Evolutionary conservation across 2,113 vertebrate genomes (phyloP).

Genomic region (Pachypanchax playfairii): DNA sequence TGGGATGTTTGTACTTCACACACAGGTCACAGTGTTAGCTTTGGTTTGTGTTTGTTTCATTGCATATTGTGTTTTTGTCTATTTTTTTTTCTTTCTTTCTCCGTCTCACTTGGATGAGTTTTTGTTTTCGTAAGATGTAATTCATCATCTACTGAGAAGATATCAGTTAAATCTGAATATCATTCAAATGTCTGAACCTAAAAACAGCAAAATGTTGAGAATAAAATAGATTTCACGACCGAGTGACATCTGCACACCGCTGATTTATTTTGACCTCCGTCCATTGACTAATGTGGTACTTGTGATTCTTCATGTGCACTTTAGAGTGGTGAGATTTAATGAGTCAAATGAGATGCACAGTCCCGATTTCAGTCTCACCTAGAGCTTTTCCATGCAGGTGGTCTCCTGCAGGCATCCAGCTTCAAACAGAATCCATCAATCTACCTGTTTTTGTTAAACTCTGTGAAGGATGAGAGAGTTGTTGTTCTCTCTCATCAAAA

Average conservation of each 20-base stretch:
- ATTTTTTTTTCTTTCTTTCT: no score
- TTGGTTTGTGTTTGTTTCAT: neutral
- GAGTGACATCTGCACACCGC: neutral
- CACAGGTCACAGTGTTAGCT: conserved; percentile 24
- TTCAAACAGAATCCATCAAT: conserved; percentile 33
- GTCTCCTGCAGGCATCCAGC: conserved; percentile 41
- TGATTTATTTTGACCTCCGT: conserved; percentile 1
- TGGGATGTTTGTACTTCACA: conserved; percentile 50
- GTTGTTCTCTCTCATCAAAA: conserved; percentile 2
- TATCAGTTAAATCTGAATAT: neutral
- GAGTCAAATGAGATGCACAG: conserved; percentile 23
- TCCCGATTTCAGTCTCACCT: neutral
- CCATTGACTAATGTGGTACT: neutral
- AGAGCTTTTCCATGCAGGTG: conserved; percentile 1
- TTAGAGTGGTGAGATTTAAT: conserved; percentile 17
- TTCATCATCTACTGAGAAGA: neutral
- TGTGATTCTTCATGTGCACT: conserved; percentile 13
- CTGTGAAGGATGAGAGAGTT: conserved; percentile 11
- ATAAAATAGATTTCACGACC: neutral
- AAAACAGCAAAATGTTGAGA: neutral
- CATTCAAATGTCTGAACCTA: neutral
- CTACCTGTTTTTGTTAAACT: conserved; percentile 1
- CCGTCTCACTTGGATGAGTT: no score
- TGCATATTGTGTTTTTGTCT: no score
- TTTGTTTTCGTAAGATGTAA: no score